Conservation (phyloP, 2,113 vertebrate species). For the Dicentrarchus labrax region DNA sequence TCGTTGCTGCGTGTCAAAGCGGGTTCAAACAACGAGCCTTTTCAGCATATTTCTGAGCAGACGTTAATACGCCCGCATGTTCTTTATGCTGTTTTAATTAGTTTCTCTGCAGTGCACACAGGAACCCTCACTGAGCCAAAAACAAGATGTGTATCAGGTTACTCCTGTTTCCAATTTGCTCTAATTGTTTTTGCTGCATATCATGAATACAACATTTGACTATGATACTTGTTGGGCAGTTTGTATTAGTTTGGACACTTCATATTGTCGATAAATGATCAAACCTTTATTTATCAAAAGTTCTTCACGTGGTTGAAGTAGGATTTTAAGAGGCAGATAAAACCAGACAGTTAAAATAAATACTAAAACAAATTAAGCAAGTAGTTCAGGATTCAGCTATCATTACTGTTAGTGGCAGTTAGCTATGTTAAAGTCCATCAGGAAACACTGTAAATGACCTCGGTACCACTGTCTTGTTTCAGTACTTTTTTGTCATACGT, state of each 20-base stretch:
- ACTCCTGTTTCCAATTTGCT: neutral
- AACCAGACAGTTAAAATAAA: no score
- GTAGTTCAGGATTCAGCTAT: no score
- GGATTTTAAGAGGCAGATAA: no score
- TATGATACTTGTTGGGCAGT: neutral
- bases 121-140: neutral
- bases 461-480: no score
- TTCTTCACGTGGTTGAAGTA: no score
- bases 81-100: neutral
- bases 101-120: neutral
- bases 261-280: no score
- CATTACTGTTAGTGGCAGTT: no score
- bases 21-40: neutral
- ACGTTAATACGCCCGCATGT: neutral
- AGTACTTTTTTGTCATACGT: no score
- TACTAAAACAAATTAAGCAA: no score
- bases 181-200: neutral
- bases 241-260: neutral
- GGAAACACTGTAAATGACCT: no score
- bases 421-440: no score
- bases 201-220: neutral
- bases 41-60: neutral
- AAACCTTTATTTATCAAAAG: no score
- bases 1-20: neutral
- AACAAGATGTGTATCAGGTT: neutral